These are phyloP conservation scores for Pitta sordida DNA, from an alignment of 2,113 vertebrate genomes.

Conservation along the genomic window DNA sequence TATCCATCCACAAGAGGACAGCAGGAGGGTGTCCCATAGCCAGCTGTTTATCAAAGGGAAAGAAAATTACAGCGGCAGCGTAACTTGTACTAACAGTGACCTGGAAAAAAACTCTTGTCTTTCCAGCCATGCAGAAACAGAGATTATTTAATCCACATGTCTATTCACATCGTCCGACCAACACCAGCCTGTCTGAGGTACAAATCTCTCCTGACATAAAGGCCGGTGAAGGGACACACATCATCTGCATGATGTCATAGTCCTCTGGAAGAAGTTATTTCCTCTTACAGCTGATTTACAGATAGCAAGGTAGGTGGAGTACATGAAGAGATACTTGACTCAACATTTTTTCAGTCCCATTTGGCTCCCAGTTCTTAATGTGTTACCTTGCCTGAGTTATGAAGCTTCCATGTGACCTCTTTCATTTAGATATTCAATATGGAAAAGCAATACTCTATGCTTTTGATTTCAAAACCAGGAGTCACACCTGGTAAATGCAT, in stretches of 20 bases:
- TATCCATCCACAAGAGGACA: neutral
- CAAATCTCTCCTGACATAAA: neutral
- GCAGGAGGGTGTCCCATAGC: rapidly evolving
- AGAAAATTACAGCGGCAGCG: neutral
- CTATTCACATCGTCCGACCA: neutral
- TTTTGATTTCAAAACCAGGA: neutral
- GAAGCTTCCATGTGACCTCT: neutral
- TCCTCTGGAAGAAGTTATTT: neutral
- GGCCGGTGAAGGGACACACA: neutral
- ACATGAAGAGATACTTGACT: neutral
- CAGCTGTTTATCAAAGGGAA: neutral
- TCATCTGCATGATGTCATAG: neutral
- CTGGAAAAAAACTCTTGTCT: neutral
- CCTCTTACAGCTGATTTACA: neutral
- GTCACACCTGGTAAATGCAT: neutral
- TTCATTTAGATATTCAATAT: neutral
- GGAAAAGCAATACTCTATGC: neutral
- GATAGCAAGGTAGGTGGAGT: neutral
- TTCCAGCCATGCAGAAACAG: neutral
- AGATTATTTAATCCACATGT: neutral
- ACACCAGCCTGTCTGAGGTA: neutral
- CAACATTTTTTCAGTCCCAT: neutral
- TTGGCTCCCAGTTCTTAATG: neutral
- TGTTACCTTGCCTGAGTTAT: neutral
- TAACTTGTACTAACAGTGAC: neutral